These are phyloP conservation scores for Trematomus loennbergii DNA, from an alignment of 2,113 vertebrate species.

Conservation along the genomic window DNA sequence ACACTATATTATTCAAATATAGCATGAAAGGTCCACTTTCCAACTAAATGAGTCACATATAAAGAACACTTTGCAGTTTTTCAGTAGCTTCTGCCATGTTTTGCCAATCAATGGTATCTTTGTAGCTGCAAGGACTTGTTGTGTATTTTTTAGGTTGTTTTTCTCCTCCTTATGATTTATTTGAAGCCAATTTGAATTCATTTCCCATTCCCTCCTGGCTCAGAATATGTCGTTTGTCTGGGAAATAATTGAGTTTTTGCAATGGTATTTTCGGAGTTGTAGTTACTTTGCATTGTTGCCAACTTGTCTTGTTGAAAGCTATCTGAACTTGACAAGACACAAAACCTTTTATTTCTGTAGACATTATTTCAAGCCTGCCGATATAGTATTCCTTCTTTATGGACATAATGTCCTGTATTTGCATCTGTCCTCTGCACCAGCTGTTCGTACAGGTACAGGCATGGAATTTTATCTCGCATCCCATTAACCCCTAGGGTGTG, in stretches of 20 bases:
- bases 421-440: neutral
- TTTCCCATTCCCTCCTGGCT: neutral
- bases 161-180: neutral
- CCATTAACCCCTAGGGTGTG: slow-evolving; percentile 23
- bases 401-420: neutral
- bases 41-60: neutral
- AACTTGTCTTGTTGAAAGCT: too few relatives aligned
- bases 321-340: neutral
- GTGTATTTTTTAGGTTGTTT: neutral
- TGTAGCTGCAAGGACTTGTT: neutral
- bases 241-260: too few relatives aligned
- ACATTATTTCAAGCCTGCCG: neutral
- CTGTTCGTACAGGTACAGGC: slow-evolving; percentile 30
- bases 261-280: too few relatives aligned
- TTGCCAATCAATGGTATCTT: neutral
- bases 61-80: neutral
- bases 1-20: too few relatives aligned
- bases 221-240: neutral
- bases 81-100: neutral
- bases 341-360: neutral
- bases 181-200: neutral
- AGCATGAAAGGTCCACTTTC: too few relatives aligned
- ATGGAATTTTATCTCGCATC: neutral
- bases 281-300: too few relatives aligned
- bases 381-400: neutral